phyloP scores from a whole-genome alignment of 1,140 invertebrate species.

The Hypsibius dujardini region DNA sequence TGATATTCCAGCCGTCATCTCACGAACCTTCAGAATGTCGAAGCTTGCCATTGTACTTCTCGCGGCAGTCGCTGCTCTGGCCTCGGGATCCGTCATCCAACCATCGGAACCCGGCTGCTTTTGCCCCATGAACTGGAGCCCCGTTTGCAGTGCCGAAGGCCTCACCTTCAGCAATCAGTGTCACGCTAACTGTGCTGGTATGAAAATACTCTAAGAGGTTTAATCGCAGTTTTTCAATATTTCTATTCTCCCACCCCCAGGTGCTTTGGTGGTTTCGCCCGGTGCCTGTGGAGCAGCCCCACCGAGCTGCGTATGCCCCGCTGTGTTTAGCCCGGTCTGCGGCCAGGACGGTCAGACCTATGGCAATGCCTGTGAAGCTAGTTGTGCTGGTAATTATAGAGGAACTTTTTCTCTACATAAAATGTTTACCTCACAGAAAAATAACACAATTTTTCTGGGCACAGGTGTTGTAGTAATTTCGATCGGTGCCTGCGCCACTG shows the following conservation, averaged over 20 bases:
- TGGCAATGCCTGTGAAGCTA: background rate
- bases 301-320: background rate
- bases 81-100: no score
- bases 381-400: background rate
- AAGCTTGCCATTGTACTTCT: no score
- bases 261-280: background rate
- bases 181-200: no score
- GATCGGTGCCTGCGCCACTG: background rate
- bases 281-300: background rate
- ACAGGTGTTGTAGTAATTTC: conserved; percentile 10
- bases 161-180: no score
- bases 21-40: no score
- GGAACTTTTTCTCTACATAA: background rate
- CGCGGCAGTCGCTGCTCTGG: no score
- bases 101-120: no score
- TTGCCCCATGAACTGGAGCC: no score
- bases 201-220: no score
- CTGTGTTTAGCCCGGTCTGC: background rate
- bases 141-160: no score
- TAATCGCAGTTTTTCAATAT: background rate
- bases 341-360: background rate
- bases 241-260: background rate
- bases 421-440: background rate
- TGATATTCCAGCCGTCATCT: no score
- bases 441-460: background rate